Percentiles rank a stretch among this genome's conserved stretches.
These are phyloP conservation scores for Agapornis canus DNA, from an alignment of 2,797 vertebrate genomes.

Conservation along the genomic window DNA sequence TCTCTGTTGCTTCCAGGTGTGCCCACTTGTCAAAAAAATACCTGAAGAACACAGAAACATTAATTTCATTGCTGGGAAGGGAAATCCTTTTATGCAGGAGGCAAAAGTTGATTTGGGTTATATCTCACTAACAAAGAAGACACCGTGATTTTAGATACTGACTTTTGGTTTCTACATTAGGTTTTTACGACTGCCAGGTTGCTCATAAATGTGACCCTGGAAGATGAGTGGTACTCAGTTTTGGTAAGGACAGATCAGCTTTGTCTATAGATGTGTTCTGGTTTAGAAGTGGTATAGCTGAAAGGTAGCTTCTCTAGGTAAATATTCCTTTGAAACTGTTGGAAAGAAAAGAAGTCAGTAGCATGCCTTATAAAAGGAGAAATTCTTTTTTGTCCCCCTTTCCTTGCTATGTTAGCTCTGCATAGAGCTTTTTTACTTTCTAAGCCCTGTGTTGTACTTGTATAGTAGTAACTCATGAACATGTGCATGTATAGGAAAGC, in stretches of 20 bases:
- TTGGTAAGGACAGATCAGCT: not conserved
- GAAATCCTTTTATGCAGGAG: not conserved
- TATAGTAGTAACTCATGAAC: not conserved
- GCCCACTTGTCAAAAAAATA: slow-evolving; percentile 68
- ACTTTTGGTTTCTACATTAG: not conserved
- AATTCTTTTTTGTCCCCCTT: not conserved
- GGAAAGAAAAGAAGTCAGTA: not conserved
- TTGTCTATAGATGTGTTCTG: not conserved
- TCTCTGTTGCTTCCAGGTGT: slow-evolving; percentile 78
- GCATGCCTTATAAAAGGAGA: not conserved
- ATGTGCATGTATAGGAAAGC: not conserved
- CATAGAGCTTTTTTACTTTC: not conserved
- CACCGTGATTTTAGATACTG: not conserved
- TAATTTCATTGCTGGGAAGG: not conserved
- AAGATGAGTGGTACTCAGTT: not conserved
- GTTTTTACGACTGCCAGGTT: not conserved
- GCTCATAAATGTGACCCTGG: not conserved
- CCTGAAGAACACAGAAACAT: slow-evolving; percentile 21
- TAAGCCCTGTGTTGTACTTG: not conserved
- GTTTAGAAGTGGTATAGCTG: not conserved
- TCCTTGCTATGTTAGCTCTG: not conserved
- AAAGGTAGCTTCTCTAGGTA: not conserved
- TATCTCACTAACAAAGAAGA: not conserved
- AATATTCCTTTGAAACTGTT: not conserved
- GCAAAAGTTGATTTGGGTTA: not conserved